Percentiles rank a stretch among this genome's conserved stretches.
phyloP scores from a whole-genome alignment of 2,113 vertebrate genomes.

The Fukomys damarensis region DNA sequence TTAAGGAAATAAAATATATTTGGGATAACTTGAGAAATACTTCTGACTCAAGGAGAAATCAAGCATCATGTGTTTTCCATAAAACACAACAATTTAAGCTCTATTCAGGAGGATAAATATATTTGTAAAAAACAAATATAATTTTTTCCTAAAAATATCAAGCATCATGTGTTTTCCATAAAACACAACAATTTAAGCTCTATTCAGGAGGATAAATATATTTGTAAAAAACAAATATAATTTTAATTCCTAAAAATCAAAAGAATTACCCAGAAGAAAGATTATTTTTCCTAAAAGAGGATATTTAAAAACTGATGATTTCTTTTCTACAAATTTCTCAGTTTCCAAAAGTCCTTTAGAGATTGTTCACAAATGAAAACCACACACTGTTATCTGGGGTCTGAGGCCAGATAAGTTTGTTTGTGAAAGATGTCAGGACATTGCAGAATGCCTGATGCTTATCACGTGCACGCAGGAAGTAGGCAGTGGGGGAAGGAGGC shows the following conservation, averaged over 20 bases:
- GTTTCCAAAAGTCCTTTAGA: conserved; percentile 64
- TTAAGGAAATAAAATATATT: conserved; percentile 66
- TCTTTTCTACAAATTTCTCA: conserved; percentile 15
- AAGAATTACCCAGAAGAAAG: conserved; percentile 64
- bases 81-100: conserved; percentile 70
- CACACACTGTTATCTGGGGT: conserved; percentile 71
- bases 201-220: conserved; percentile 77
- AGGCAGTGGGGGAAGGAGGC: neutral
- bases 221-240: conserved; percentile 78
- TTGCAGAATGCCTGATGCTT: conserved; percentile 72
- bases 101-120: conserved; percentile 77
- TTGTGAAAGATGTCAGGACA: conserved; percentile 76
- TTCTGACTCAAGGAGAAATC: conserved; percentile 75
- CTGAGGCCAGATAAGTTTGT: conserved; percentile 77
- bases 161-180: conserved; percentile 79
- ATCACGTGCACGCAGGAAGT: neutral
- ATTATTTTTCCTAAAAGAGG: conserved; percentile 61
- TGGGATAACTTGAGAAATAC: conserved; percentile 64
- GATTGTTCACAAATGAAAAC: conserved; percentile 81
- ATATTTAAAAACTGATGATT: conserved; percentile 31
- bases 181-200: conserved; percentile 68
- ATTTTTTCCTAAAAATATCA: conserved; percentile 71
- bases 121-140: conserved; percentile 78
- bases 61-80: conserved; percentile 79
- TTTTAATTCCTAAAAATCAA: conserved; percentile 82